Conservation (phyloP, 2,888 invertebrate genomes). For the Quadriops clusia region DNA sequence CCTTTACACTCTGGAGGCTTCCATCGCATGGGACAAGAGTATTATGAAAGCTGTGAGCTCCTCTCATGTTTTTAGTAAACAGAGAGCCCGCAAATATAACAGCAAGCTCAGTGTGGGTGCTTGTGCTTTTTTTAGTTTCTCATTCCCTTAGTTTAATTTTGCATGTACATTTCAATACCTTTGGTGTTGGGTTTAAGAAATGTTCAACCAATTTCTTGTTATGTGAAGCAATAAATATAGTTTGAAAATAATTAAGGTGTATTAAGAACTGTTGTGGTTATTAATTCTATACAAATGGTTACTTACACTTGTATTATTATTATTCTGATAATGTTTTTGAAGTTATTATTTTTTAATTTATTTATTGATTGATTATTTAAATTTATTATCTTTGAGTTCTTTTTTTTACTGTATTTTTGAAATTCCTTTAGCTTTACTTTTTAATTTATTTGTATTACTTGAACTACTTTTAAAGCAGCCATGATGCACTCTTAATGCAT, state of each 20-base stretch:
- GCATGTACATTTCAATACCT: slow-evolving; percentile 10
- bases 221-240: too few relatives aligned
- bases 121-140: slow-evolving; percentile 32
- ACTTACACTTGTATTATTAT: too few relatives aligned
- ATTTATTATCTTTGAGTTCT: too few relatives aligned
- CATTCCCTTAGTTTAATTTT: slow-evolving; percentile 15
- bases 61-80: slow-evolving; percentile 34
- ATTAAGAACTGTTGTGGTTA: too few relatives aligned
- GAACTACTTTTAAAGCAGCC: background rate
- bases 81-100: slow-evolving; percentile 40
- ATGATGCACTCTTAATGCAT: too few relatives aligned
- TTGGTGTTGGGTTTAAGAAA: background rate
- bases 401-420: background rate
- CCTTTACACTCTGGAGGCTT: slow-evolving; percentile 77
- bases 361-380: too few relatives aligned
- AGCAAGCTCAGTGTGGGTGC: slow-evolving; percentile 40
- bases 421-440: background rate
- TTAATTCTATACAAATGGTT: too few relatives aligned
- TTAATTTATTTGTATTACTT: background rate
- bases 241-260: too few relatives aligned
- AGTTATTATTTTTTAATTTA: too few relatives aligned
- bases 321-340: too few relatives aligned
- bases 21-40: slow-evolving; percentile 97
- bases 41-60: slow-evolving; percentile 96
- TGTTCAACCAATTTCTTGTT: too few relatives aligned